These are phyloP conservation scores for Sisor rabdophorus DNA, from an alignment of 2,113 vertebrate species.

Conservation along the genomic window DNA sequence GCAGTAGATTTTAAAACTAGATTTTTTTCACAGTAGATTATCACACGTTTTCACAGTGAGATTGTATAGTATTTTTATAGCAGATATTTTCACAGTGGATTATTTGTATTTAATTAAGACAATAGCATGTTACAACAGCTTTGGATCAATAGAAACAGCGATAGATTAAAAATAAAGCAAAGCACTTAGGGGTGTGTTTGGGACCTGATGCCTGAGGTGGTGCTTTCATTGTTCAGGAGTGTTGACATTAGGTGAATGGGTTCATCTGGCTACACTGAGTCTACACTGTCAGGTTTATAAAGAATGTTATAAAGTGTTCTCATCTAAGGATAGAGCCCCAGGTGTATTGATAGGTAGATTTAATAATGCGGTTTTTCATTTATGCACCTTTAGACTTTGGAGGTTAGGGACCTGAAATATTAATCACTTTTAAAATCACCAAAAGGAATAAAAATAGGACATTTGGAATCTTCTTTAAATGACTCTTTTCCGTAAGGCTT, in stretches of 20 bases:
- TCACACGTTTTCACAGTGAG: too few relatives aligned
- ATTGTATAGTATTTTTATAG: too few relatives aligned
- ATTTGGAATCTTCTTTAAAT: neutral
- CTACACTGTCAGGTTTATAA: slow-evolving; percentile 3
- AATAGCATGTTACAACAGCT: slow-evolving; percentile 14
- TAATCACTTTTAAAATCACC: slow-evolving; percentile 13
- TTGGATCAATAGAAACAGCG: neutral
- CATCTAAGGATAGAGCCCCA: slow-evolving; percentile 18
- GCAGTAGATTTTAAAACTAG: too few relatives aligned
- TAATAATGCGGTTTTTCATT: neutral
- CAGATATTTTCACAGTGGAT: too few relatives aligned
- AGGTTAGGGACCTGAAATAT: slow-evolving; percentile 1
- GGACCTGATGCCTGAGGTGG: slow-evolving; percentile 16
- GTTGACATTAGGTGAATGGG: slow-evolving; percentile 36
- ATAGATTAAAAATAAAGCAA: slow-evolving; percentile 11
- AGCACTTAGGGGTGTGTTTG: slow-evolving; percentile 23
- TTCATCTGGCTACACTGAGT: slow-evolving; percentile 25
- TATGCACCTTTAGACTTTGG: slow-evolving; percentile 6
- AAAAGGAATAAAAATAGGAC: neutral
- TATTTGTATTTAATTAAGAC: neutral
- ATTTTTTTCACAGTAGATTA: too few relatives aligned
- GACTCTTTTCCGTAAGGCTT: neutral
- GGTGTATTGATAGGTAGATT: slow-evolving; percentile 12
- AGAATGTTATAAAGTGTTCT: slow-evolving; percentile 9
- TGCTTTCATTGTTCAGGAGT: slow-evolving; percentile 31